These are phyloP conservation scores for Notolabrus celidotus DNA, from an alignment of 2,797 vertebrate genomes.

Conservation along the genomic window DNA sequence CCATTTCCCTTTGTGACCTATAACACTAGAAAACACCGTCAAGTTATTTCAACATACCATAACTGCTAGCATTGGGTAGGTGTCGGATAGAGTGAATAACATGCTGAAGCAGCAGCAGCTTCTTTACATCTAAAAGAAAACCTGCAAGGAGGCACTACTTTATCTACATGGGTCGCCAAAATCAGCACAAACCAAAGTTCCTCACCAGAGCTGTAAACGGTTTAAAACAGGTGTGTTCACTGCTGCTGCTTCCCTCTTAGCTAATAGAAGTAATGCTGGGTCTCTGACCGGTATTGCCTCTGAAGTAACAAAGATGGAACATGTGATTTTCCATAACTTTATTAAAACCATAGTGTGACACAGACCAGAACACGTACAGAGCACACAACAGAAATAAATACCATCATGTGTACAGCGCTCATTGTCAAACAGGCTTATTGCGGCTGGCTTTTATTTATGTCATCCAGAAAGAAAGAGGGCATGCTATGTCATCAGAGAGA, in stretches of 20 bases:
- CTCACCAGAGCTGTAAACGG: not conserved
- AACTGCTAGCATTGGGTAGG: not conserved
- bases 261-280: not conserved
- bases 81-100: too few relatives aligned
- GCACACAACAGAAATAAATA: constrained; percentile 88
- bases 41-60: too few relatives aligned
- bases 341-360: constrained; percentile 88
- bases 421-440: constrained; percentile 86
- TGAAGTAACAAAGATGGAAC: constrained; percentile 4
- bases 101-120: too few relatives aligned
- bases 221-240: not conserved
- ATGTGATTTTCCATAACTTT: constrained; percentile 78
- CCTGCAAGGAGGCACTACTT: too few relatives aligned
- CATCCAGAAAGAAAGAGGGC: constrained; percentile 82
- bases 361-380: constrained; percentile 85
- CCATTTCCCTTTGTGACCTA: too few relatives aligned
- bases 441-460: constrained; percentile 83
- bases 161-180: too few relatives aligned
- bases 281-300: not conserved
- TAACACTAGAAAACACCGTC: too few relatives aligned
- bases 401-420: constrained; percentile 86
- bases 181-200: too few relatives aligned
- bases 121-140: too few relatives aligned
- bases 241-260: not conserved
- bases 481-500: constrained; percentile 84